Evolutionary conservation across 2,113 vertebrate genomes (phyloP).

Genomic region (Paradoxurus hermaphroditus): DNA sequence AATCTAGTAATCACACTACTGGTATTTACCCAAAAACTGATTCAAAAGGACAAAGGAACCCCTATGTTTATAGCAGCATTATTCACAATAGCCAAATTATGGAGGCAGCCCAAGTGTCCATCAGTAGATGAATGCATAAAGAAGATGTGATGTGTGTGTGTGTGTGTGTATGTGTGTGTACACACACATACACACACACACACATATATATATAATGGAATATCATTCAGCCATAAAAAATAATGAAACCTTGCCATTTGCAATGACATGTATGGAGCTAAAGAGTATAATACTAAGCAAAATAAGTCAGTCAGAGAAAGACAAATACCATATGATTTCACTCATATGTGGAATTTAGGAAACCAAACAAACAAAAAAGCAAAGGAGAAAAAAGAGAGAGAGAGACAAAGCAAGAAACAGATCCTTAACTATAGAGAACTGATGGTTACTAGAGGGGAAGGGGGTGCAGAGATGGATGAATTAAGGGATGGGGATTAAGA

Average conservation of each 20-base stretch:
- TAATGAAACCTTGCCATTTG: background rate
- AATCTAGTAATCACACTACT: background rate
- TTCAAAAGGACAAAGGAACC: background rate
- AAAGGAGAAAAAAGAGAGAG: background rate
- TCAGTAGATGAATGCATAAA: background rate
- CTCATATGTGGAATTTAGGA: background rate
- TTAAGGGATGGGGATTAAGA: background rate
- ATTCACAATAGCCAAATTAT: background rate
- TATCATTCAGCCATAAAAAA: background rate
- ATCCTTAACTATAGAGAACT: background rate
- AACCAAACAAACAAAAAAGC: background rate
- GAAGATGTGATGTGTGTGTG: background rate
- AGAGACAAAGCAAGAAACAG: background rate
- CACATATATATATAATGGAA: background rate
- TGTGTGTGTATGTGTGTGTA: no score
- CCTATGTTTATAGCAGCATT: background rate
- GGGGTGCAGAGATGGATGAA: background rate
- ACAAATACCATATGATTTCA: background rate
- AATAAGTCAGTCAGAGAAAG: background rate
- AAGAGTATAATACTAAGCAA: background rate
- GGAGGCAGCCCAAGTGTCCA: background rate
- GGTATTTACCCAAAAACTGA: background rate
- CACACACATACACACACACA: no score
- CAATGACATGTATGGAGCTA: background rate
- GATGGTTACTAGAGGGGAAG: background rate